phyloP scores from a whole-genome alignment of 2,888 invertebrate species.

The Calameuta filiformis region DNA sequence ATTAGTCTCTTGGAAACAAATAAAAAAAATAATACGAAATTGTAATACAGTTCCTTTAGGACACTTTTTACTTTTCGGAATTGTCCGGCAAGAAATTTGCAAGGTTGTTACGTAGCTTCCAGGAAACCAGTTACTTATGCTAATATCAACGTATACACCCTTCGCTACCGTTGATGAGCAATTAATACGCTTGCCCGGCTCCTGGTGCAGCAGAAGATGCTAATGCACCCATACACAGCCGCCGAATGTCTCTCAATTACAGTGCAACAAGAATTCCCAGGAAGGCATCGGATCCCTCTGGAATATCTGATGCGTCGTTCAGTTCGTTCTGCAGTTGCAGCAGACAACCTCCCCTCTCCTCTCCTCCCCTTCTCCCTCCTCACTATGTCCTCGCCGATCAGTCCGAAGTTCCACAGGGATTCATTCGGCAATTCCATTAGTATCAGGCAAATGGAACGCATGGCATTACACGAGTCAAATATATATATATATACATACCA shows the following conservation, averaged over 20 bases:
- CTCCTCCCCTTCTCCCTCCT: background rate
- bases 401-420: background rate
- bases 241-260: slow-evolving; percentile 58
- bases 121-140: slow-evolving; percentile 63
- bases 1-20: background rate
- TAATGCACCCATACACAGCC: slow-evolving; percentile 45
- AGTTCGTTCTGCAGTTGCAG: slow-evolving; percentile 19
- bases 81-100: background rate
- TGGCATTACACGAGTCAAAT: slow-evolving; percentile 20
- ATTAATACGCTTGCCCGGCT: slow-evolving; percentile 58
- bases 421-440: slow-evolving; percentile 14
- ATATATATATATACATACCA: slow-evolving; percentile 9
- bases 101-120: slow-evolving; percentile 46
- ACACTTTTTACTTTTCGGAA: background rate
- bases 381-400: background rate
- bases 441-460: slow-evolving; percentile 28
- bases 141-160: slow-evolving; percentile 64
- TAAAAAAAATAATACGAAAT: background rate
- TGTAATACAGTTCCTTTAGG: background rate
- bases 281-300: background rate
- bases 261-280: slow-evolving; percentile 42
- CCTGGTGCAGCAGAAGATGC: slow-evolving; percentile 38
- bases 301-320: slow-evolving; percentile 16
- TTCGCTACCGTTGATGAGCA: slow-evolving; percentile 63
- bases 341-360: slow-evolving; percentile 13